Conservation (phyloP, 1,140 invertebrate genomes). For the Meloidogyne exigua region DNA sequence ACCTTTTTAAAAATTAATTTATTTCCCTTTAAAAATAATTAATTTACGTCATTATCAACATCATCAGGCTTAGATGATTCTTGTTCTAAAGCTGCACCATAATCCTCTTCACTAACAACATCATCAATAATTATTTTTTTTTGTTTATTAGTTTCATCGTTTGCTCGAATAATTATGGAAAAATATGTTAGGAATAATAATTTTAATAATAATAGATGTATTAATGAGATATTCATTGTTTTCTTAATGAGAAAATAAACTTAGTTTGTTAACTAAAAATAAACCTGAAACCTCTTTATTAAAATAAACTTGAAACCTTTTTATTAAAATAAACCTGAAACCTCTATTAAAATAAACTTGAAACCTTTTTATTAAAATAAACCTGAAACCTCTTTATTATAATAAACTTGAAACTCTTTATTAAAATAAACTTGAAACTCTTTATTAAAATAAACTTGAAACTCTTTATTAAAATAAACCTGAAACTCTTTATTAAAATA, state of each 20-base stretch:
- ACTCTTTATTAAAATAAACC: too few relatives aligned
- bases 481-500: too few relatives aligned
- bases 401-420: too few relatives aligned
- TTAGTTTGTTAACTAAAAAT: too few relatives aligned
- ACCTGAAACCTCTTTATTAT: too few relatives aligned
- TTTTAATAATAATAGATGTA: not conserved
- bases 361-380: too few relatives aligned
- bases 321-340: too few relatives aligned
- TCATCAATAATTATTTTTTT: conserved; percentile 13
- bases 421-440: too few relatives aligned
- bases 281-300: too few relatives aligned
- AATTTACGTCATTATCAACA: conserved; percentile 50
- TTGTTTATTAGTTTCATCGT: not conserved
- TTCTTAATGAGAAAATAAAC: not conserved
- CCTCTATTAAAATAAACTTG: too few relatives aligned
- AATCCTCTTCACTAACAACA: conserved; percentile 23
- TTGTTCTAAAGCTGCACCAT: conserved; percentile 16
- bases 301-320: too few relatives aligned
- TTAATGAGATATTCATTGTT: not conserved
- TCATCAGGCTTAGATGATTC: conserved; percentile 38
- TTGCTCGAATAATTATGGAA: not conserved
- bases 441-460: too few relatives aligned
- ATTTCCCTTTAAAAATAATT: not conserved
- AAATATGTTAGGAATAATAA: not conserved
- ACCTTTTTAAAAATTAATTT: conserved; percentile 16